Evolutionary conservation across 2,113 vertebrate species (phyloP).

Genomic region (Brachirus orientalis): DNA sequence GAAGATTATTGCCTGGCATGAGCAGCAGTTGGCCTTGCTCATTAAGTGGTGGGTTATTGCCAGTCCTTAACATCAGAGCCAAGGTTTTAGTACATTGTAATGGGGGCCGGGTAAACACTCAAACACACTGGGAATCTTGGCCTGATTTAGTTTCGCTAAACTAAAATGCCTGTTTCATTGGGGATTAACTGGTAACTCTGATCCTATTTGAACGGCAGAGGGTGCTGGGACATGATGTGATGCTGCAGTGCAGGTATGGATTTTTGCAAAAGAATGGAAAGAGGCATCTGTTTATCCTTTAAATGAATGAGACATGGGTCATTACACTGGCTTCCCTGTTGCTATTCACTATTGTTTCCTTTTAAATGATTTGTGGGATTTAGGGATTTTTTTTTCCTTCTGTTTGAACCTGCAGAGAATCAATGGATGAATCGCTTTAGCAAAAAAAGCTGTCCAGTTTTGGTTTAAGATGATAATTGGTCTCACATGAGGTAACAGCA

Average conservation of each 20-base stretch:
- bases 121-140: conserved; percentile 47
- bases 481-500: conserved; percentile 34
- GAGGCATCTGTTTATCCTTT: conserved; percentile 30
- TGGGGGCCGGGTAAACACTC: conserved; percentile 59
- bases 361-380: conserved; percentile 58
- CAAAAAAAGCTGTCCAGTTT: conserved; percentile 44
- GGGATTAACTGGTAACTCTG: conserved; percentile 55
- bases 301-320: conserved; percentile 36
- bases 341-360: conserved; percentile 42
- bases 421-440: conserved; percentile 9
- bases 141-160: conserved; percentile 52
- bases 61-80: conserved; percentile 73
- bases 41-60: conserved; percentile 77
- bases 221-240: background rate
- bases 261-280: conserved; percentile 24
- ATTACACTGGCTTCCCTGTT: conserved; percentile 36
- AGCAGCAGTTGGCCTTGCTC: conserved; percentile 71
- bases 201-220: conserved; percentile 30
- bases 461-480: conserved; percentile 56
- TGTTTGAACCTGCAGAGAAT: conserved; percentile 42
- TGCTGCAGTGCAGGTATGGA: conserved; percentile 10
- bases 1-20: conserved; percentile 78
- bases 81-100: conserved; percentile 72
- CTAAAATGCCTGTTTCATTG: conserved; percentile 46
- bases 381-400: conserved; percentile 30